These are phyloP conservation scores for Eupeodes latifasciatus DNA, from an alignment of 2,888 invertebrate genomes.

Conservation along the genomic window DNA sequence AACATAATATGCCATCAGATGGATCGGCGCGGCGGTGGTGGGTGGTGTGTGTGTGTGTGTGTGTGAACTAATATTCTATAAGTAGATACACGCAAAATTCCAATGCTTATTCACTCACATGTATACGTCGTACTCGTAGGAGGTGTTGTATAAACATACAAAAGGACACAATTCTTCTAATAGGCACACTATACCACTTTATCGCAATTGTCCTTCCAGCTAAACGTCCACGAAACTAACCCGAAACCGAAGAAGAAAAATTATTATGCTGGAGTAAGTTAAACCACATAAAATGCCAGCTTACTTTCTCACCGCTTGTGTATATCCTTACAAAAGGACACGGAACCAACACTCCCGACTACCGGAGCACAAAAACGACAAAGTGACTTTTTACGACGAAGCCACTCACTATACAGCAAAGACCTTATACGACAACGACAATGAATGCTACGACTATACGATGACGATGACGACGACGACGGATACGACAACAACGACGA, in stretches of 20 bases:
- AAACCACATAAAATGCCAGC: slow-evolving; percentile 65
- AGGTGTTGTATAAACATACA: neutral
- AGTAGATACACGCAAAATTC: slow-evolving; percentile 59
- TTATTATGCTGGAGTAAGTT: slow-evolving; percentile 63
- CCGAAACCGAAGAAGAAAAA: slow-evolving; percentile 48
- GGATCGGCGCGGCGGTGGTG: neutral
- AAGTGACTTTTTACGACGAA: slow-evolving; percentile 33
- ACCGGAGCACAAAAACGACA: slow-evolving; percentile 34
- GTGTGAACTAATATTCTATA: neutral
- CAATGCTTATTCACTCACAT: slow-evolving; percentile 47
- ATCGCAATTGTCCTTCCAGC: slow-evolving; percentile 51
- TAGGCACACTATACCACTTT: slow-evolving; percentile 19
- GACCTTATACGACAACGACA: slow-evolving; percentile 32
- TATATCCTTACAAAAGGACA: slow-evolving; percentile 63
- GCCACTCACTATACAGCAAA: slow-evolving; percentile 7
- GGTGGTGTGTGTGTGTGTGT: neutral
- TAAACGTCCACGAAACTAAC: slow-evolving; percentile 60
- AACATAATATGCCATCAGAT: slow-evolving; percentile 19
- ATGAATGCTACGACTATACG: slow-evolving; percentile 10
- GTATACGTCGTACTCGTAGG: neutral
- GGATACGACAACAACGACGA: slow-evolving; percentile 7
- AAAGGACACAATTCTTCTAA: slow-evolving; percentile 5
- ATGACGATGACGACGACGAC: slow-evolving; percentile 19
- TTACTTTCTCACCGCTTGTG: slow-evolving; percentile 54
- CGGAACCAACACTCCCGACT: slow-evolving; percentile 69